Base-by-base conservation (phyloP, 2,797 vertebrate genomes). In the Microctenopoma stevenorrisi region DNA sequence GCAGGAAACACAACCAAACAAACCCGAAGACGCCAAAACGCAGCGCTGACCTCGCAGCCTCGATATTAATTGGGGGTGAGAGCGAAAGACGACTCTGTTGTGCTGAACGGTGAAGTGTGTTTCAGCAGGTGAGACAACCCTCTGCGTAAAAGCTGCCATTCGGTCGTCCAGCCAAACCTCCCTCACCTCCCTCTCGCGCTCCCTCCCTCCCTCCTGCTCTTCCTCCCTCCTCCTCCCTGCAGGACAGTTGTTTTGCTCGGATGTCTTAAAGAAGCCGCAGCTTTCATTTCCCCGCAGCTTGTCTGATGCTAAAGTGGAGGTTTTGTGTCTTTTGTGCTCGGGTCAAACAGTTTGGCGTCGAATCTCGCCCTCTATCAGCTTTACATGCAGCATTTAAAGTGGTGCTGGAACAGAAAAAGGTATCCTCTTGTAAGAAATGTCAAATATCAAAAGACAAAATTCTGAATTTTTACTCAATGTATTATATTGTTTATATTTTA, bases 41-140 rank as follows among this genome's bases (percentile, higher is more conserved):
- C 84, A 72, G 78, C 78, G 81, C 78, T 83, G 85, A 88, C 79
- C 76, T 87, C 81, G 66, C 78, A 28, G 61, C 81, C 63, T 54
- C 85, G 78, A 85, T 87, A 86, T 91, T 91, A 92, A 92, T 90
- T 91, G 90, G 80, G 81, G 69, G 69, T 77, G 88, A 81, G 89
- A 47, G 81, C 68, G 76, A 51, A 70, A 61, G 64, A 78, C 25
- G 38, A 67, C 74, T 85, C 76, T 74, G 88, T 79, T 77, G 82
- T 55, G 84, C 68, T 85, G 89, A 78, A 81, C 73, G 88, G 82
- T 74, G 89, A 70, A 87, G 90, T 78, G 92, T 84, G 90, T 90
- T 91, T 87, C 84, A 91, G 93, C 94, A 95, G 94, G 94, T 95
- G 93, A 94, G 93, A 89, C 90, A 64, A 87, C 89, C 86, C 91